phyloP scores from a whole-genome alignment of 2,888 invertebrate genomes.

The Vannuccia rotundouncinata region DNA sequence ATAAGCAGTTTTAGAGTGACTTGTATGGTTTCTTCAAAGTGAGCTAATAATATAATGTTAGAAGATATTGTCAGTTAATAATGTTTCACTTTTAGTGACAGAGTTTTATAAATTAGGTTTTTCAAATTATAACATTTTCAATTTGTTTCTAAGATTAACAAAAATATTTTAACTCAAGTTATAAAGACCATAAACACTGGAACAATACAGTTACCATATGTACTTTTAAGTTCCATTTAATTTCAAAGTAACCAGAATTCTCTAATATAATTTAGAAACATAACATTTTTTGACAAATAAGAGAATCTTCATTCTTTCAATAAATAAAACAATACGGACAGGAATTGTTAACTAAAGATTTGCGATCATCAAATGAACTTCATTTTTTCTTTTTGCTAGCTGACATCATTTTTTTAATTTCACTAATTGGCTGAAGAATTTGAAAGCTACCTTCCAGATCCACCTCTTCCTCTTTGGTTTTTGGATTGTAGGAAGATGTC shows the following conservation, averaged over 20 bases:
- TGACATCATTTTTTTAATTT: slow-evolving; percentile 30
- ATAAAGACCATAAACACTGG: background rate
- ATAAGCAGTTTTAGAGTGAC: no score
- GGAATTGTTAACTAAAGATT: background rate
- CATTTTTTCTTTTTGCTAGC: background rate
- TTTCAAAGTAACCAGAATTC: background rate
- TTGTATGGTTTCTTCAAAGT: no score
- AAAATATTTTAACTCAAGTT: no score
- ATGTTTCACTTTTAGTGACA: no score
- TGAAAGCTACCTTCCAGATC: slow-evolving; percentile 37
- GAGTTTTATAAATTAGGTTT: no score
- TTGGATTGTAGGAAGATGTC: slow-evolving; percentile 28
- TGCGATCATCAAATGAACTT: background rate
- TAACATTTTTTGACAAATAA: background rate
- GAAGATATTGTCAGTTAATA: no score
- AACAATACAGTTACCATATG: background rate
- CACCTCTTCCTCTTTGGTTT: slow-evolving; percentile 37
- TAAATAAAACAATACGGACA: background rate
- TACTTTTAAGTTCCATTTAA: background rate
- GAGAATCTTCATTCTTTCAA: background rate
- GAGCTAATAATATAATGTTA: no score
- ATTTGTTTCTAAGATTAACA: no score
- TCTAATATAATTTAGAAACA: background rate
- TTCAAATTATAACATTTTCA: no score
- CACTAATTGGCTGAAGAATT: slow-evolving; percentile 32